Conservation (phyloP, 2,113 vertebrate genomes). For the Willisornis vidua region DNA sequence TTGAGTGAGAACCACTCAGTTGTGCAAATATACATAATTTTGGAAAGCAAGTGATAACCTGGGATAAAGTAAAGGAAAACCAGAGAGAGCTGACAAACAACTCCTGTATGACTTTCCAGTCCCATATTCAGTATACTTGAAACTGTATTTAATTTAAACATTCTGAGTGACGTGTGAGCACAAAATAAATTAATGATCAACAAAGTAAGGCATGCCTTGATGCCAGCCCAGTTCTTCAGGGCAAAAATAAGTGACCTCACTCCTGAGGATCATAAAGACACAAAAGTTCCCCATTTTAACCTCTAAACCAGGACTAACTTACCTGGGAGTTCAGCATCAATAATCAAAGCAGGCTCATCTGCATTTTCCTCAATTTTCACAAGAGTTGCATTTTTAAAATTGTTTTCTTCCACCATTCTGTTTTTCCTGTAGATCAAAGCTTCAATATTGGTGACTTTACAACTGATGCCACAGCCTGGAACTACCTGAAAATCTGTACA, state of each 20-base stretch:
- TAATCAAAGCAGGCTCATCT: slow-evolving; percentile 81
- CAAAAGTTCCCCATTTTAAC: background rate
- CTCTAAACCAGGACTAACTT: slow-evolving; percentile 22
- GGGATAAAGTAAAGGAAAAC: background rate
- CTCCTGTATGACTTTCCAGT: background rate
- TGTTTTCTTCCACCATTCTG: slow-evolving; percentile 83
- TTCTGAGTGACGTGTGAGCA: background rate
- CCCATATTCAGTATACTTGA: background rate
- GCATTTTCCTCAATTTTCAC: slow-evolving; percentile 82
- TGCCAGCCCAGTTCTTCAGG: background rate
- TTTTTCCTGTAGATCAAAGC: slow-evolving; percentile 77
- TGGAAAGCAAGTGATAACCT: background rate
- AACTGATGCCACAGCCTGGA: slow-evolving; percentile 93
- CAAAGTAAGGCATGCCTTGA: background rate
- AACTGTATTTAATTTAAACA: background rate
- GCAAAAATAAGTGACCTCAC: background rate
- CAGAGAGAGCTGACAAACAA: background rate
- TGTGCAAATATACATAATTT: background rate
- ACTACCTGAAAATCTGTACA: slow-evolving; percentile 95
- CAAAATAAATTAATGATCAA: background rate
- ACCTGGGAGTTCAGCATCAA: slow-evolving; percentile 85
- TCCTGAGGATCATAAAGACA: background rate
- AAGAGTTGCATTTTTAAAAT: slow-evolving; percentile 83
- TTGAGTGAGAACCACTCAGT: background rate
- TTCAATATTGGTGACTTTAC: slow-evolving; percentile 92